A percentile compares a stretch with the other conserved stretches of the same genome.
Conservation (phyloP, 2,797 vertebrate genomes). For the Adelosebastes latens region DNA sequence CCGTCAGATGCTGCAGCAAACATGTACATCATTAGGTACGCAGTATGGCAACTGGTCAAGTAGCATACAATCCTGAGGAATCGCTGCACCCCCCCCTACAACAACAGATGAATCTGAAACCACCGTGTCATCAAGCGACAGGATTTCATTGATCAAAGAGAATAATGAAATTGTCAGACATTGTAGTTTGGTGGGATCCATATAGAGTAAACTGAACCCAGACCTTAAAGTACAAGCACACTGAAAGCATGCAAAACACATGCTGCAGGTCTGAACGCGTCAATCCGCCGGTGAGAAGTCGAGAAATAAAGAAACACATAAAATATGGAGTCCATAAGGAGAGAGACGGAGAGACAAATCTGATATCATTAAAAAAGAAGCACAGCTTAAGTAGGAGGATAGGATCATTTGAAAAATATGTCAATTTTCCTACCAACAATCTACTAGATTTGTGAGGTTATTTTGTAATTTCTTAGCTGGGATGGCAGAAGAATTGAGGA, state of each 20-base stretch:
- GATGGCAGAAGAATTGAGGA: not conserved
- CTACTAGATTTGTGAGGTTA: not conserved
- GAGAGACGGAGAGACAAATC: not conserved
- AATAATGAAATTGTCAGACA: not conserved
- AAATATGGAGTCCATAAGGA: not conserved
- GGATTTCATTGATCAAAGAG: not conserved
- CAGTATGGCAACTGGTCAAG: constrained; percentile 4
- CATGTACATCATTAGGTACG: constrained; percentile 9
- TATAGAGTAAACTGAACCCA: not conserved
- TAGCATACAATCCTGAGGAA: constrained; percentile 24
- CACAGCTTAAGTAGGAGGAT: not conserved
- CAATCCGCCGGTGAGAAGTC: not conserved
- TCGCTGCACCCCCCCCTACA: not conserved
- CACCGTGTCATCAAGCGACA: not conserved
- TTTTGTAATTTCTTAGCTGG: not conserved
- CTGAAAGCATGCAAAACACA: constrained; percentile 34
- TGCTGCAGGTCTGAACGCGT: constrained; percentile 18
- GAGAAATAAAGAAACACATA: not conserved
- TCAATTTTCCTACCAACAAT: not conserved
- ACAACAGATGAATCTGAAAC: not conserved
- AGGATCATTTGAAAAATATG: not conserved
- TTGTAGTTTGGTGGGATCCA: not conserved
- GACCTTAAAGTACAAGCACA: constrained; percentile 11
- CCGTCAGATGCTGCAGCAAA: constrained; percentile 3
- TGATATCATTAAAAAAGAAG: not conserved